These are phyloP conservation scores for Synergus japonicus DNA, from an alignment of 2,888 invertebrate genomes.

Conservation along the genomic window DNA sequence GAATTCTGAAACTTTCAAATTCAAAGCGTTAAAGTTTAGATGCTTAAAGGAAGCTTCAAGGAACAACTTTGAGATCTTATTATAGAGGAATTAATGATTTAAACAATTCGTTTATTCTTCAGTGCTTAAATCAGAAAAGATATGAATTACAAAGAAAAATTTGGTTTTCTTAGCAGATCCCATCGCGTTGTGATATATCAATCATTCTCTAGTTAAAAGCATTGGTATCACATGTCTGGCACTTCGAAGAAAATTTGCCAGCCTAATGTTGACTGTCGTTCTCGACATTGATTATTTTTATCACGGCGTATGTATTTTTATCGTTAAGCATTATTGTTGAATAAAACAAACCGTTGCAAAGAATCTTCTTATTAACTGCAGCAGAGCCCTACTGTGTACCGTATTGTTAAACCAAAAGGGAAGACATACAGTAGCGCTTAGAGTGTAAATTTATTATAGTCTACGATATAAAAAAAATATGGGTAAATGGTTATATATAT, in stretches of 20 bases:
- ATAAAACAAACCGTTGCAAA: slow-evolving; percentile 37
- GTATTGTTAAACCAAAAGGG: slow-evolving; percentile 48
- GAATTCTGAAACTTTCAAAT: neutral
- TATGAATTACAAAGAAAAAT: slow-evolving; percentile 5
- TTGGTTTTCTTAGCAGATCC: slow-evolving; percentile 27
- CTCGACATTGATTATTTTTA: slow-evolving; percentile 35
- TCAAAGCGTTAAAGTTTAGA: neutral
- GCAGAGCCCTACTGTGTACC: slow-evolving; percentile 42
- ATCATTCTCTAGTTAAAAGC: slow-evolving; percentile 18
- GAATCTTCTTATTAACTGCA: slow-evolving; percentile 40
- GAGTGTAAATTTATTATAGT: slow-evolving; percentile 47
- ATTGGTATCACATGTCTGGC: slow-evolving; percentile 28
- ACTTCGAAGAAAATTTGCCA: slow-evolving; percentile 28
- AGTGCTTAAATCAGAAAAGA: slow-evolving; percentile 9
- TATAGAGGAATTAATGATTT: neutral
- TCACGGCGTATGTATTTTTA: slow-evolving; percentile 26
- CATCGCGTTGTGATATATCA: slow-evolving; percentile 18
- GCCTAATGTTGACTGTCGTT: slow-evolving; percentile 23
- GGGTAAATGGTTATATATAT: slow-evolving; percentile 60
- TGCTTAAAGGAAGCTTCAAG: neutral
- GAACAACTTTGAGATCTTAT: neutral
- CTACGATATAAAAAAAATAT: slow-evolving; percentile 50
- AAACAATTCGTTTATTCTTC: slow-evolving; percentile 15
- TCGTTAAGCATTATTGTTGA: slow-evolving; percentile 31
- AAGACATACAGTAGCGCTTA: slow-evolving; percentile 54